Conservation (phyloP, 2,888 invertebrate genomes). For the Agrilus mali region DNA sequence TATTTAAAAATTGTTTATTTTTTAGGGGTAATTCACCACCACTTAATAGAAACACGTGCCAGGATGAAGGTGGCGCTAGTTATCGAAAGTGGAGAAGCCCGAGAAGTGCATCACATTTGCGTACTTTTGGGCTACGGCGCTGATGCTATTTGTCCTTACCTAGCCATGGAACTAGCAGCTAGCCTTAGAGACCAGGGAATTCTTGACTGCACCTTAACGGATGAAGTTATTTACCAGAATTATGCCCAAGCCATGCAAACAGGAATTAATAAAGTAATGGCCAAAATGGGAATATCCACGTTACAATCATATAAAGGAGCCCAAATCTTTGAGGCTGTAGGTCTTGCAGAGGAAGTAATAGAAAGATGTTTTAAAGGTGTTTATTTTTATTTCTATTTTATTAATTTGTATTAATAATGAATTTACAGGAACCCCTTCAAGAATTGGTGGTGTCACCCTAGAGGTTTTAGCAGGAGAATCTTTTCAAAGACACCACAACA, state of each 20-base stretch:
- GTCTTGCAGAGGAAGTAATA: conserved; percentile 81
- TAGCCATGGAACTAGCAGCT: conserved; percentile 87
- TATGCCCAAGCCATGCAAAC: conserved; percentile 66
- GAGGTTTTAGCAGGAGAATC: conserved; percentile 79
- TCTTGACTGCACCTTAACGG: conserved; percentile 60
- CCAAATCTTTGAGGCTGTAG: conserved; percentile 98
- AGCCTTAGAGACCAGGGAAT: conserved; percentile 78
- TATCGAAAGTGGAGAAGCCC: conserved; percentile 91
- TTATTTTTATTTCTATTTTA: not conserved
- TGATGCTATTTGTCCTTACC: conserved; percentile 94
- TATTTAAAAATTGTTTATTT: conserved; percentile 3
- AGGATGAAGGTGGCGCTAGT: conserved; percentile 94
- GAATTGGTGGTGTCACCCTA: conserved; percentile 80
- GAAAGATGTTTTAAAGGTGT: conserved; percentile 76
- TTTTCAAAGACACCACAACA: conserved; percentile 65
- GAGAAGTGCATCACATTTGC: conserved; percentile 94
- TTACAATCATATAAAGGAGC: conserved; percentile 98
- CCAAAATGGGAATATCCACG: conserved; percentile 99
- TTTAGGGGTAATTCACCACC: conserved; percentile 81
- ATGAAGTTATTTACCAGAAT: conserved; percentile 70
- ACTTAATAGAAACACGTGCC: conserved; percentile 85
- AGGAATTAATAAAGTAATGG: conserved; percentile 73
- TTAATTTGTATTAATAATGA: conserved; percentile 13
- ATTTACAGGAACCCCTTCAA: conserved; percentile 44
- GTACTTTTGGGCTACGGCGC: conserved; percentile 92